Base-by-base conservation (phyloP, 1,140 invertebrate species). In the Capitella teleta region DNA sequence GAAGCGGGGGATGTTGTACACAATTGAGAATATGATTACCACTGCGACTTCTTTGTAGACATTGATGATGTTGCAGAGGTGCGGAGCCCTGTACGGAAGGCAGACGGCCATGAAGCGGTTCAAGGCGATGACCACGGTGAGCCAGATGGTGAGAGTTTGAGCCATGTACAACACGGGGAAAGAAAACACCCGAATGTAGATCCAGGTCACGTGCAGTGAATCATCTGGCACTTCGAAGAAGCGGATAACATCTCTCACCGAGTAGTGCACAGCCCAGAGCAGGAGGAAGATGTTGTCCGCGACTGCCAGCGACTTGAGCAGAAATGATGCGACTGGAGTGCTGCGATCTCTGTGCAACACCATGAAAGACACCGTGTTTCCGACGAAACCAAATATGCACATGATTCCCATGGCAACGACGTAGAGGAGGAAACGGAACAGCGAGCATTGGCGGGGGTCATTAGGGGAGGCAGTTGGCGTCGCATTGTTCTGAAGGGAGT, bases 31-130 rank as follows among this genome's bases (percentile, higher is more conserved):
- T 10, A 30, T n/a, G 23, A 41, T 42, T 25, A 45, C 28, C 3
- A 8, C 38, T 5, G 28, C 14, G 21, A 51, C 38, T 18, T 42
- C 37, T 6, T 28, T 19, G n/a, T 28, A 28, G 16, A 51, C 49
- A 16, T 30, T 51, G 4, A 8, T 14, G n/a, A 51, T 42, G 4
- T 24, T 51, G 19, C 49, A 42, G 23, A 51, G 26, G 25, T 43
- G 49, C 10, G 37, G 49, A 1, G 49, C 49, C 25, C 49, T 25
- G 38, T 43, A 51, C 38, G 49, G 49, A 38, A 51, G 38, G 19
- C 49, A 51, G 19, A 51, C 41, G 16, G 49, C 49, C 38, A 51
- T 42, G 49, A 32, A 51, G 26, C 49, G 49, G 25, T 51, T 51
- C 3, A 43, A 14, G 16, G 49, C 49, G 8, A 51, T 34, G 38